phyloP scores from a whole-genome alignment of 1,140 invertebrate species.

The Solenopsis invicta region DNA sequence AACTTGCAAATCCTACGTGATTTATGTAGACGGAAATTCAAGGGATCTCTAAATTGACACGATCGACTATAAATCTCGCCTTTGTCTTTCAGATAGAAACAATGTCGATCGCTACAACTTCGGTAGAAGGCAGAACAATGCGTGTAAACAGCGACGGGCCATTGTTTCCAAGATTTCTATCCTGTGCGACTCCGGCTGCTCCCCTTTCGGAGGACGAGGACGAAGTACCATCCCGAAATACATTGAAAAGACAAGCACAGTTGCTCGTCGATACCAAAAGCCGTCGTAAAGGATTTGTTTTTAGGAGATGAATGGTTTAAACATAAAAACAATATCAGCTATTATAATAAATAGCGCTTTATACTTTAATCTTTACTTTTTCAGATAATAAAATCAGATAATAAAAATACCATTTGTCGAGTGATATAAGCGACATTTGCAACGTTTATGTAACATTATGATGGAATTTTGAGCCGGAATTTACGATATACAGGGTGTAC shows the following conservation, averaged over 20 bases:
- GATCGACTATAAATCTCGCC: constrained; percentile 10
- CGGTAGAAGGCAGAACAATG: constrained; percentile 70
- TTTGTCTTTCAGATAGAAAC: constrained; percentile 77
- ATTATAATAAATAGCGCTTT: neutral
- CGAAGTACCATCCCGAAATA: constrained; percentile 92
- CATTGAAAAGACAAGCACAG: constrained; percentile 94
- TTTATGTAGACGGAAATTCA: neutral
- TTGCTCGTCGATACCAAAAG: constrained; percentile 94
- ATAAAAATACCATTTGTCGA: no score
- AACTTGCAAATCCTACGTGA: neutral
- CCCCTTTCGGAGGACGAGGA: constrained; percentile 92
- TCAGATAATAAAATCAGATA: neutral
- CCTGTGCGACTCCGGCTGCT: constrained; percentile 74
- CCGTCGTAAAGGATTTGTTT: constrained; percentile 90
- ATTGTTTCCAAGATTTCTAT: constrained; percentile 82
- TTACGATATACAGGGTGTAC: no score
- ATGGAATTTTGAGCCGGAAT: no score
- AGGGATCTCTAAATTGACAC: neutral
- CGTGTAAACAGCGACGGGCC: constrained; percentile 52
- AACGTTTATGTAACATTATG: no score
- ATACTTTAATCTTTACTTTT: neutral
- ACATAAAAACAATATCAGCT: neutral
- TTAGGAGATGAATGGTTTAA: constrained; percentile 78
- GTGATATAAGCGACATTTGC: no score
- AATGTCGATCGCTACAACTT: constrained; percentile 75